A percentile compares a stretch with the other conserved stretches of the same genome.
These are phyloP conservation scores for Pontoporia blainvillei DNA, from an alignment of 2,113 vertebrate genomes.

Conservation along the genomic window DNA sequence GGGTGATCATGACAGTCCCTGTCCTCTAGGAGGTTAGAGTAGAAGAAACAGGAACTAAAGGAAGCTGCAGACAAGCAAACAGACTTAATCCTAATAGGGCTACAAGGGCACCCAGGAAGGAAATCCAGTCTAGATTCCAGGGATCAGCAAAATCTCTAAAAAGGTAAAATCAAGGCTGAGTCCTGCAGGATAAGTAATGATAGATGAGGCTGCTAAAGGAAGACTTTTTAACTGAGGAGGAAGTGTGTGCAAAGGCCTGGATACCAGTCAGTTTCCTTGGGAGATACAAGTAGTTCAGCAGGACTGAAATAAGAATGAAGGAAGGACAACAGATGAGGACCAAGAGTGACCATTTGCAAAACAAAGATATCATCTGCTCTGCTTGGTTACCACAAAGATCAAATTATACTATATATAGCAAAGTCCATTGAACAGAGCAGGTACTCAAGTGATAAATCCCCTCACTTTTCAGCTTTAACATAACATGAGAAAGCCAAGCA, in stretches of 20 bases:
- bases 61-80: not conserved
- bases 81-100: not conserved
- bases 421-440: not conserved
- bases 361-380: not conserved
- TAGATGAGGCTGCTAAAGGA: not conserved
- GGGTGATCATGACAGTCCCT: not conserved
- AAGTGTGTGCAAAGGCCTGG: not conserved
- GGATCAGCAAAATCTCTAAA: constrained; percentile 18
- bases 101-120: not conserved
- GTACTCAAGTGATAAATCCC: not conserved
- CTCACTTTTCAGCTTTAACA: not conserved
- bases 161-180: not conserved
- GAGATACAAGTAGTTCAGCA: not conserved
- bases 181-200: not conserved
- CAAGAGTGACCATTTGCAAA: not conserved
- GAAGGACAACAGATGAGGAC: not conserved
- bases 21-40: not conserved
- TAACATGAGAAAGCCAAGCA: not conserved
- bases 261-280: not conserved
- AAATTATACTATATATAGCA: not conserved
- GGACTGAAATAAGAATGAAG: not conserved
- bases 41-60: not conserved
- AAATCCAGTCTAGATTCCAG: not conserved
- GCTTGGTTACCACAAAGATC: not conserved
- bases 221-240: not conserved